Evolutionary conservation across 2,113 vertebrate genomes (phyloP), one percentile per base, ranked within the genome.

Genomic region (Glaucidium brasilianum): DNA sequence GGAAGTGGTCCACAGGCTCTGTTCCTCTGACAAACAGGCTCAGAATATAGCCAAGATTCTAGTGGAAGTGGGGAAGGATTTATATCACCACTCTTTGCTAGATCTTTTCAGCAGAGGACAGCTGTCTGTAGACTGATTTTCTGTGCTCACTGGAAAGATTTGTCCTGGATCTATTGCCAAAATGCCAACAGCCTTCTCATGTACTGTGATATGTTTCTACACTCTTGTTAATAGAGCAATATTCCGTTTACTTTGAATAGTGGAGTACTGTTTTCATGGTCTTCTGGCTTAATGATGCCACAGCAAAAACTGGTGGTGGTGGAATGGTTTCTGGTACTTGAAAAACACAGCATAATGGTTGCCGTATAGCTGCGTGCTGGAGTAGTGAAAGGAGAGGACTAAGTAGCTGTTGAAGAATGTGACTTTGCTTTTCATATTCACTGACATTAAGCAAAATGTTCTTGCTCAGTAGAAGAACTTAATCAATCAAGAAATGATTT

Each of bases 401-500:
- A 91, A 94, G 52, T 30, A 85, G 58, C 50, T 91, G 15, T 55
- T 88, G 86, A 76, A 37, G 41, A 82, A 66, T 83, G 35, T 92
- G 53, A 37, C 15, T 50, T 13, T 91, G 66, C 62, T 80, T 91
- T 95, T 91, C 89, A 90, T 96, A 94, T 85, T 88, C 86, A 93
- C 49, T 91, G 89, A 93, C 74, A 92, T 91, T 85, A 95, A 92
- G 81, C 62, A 85, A 97, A 95, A 91, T 71, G 21, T 73, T 95
- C 94, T 75, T 95, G 71, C 92, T 88, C 2, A 3, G 59, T 32
- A 97, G 92, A 97, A 94, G 59, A 97, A 97, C 77, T 95, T 96
- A 97, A 97, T 97, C 94, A 97, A 95, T 97, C 95, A 96, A 92
- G 86, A 95, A 94, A 92, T 95, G 41, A 97, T 93, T 97, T 96